Evolutionary conservation across 2,113 vertebrate genomes (phyloP).

Genomic region (Tachysurus fulvidraco): DNA sequence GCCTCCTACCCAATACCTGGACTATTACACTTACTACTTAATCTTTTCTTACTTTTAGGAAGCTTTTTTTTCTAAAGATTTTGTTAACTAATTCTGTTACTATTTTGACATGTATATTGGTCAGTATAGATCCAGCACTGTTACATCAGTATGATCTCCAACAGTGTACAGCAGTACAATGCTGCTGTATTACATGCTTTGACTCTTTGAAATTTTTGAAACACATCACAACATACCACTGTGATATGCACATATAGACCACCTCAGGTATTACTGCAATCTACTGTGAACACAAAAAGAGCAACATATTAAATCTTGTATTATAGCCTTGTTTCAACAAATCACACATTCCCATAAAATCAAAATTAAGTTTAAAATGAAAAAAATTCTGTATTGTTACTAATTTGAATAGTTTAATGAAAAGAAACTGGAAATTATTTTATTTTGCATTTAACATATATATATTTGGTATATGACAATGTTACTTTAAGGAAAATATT

Average conservation of each 20-base stretch:
- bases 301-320: slow-evolving; percentile 33
- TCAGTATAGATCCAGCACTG: slow-evolving; percentile 7
- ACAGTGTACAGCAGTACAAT: slow-evolving; percentile 6
- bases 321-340: background rate
- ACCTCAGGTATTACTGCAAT: slow-evolving; percentile 75
- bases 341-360: slow-evolving; percentile 9
- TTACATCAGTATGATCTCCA: background rate
- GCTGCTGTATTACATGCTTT: background rate
- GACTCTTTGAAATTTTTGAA: slow-evolving; percentile 56
- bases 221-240: slow-evolving; percentile 54
- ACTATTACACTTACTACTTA: slow-evolving; percentile 33
- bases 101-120: background rate
- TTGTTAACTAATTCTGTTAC: slow-evolving; percentile 24
- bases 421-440: slow-evolving; percentile 56
- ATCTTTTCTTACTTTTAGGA: slow-evolving; percentile 30
- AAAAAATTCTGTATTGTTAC: slow-evolving; percentile 19
- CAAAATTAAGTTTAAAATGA: background rate
- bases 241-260: slow-evolving; percentile 63
- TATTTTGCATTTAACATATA: slow-evolving; percentile 37
- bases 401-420: slow-evolving; percentile 45
- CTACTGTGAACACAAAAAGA: slow-evolving; percentile 72
- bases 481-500: no score
- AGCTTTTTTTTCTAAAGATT: background rate
- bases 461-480: background rate
- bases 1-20: background rate